A percentile compares a stretch with the other conserved stretches of the same genome.
phyloP scores from a whole-genome alignment of 2,797 vertebrate genomes.

The Helicolenus hilgendorfi region DNA sequence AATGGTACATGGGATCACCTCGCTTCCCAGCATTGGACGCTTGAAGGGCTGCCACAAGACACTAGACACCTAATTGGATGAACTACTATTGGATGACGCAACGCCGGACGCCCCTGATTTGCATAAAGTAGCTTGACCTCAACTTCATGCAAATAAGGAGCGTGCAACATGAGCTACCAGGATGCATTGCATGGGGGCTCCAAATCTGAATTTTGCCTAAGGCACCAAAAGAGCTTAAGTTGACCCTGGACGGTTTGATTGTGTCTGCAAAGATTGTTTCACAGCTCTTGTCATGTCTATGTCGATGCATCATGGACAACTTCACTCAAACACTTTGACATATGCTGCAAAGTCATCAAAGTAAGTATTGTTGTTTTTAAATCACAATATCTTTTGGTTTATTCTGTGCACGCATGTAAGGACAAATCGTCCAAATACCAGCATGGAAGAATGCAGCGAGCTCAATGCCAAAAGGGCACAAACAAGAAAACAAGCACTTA shows the following conservation, averaged over 20 bases:
- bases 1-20: too few relatives aligned
- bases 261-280: neutral
- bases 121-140: too few relatives aligned
- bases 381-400: neutral
- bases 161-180: too few relatives aligned
- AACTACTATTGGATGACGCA: too few relatives aligned
- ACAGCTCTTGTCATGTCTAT: neutral
- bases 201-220: too few relatives aligned
- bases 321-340: neutral
- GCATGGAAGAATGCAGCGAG: constrained; percentile 74
- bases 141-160: too few relatives aligned
- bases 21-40: too few relatives aligned
- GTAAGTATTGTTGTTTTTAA: neutral
- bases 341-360: neutral
- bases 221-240: too few relatives aligned
- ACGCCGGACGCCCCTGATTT: fast-evolving
- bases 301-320: neutral
- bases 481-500: constrained; percentile 84
- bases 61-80: too few relatives aligned
- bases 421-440: constrained; percentile 57
- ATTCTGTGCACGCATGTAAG: constrained; percentile 12
- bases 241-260: too few relatives aligned
- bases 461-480: constrained; percentile 64
- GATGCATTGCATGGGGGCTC: too few relatives aligned
- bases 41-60: too few relatives aligned